Conservation (phyloP, 1,140 invertebrate species). For the Helicorthomorpha holstii region DNA sequence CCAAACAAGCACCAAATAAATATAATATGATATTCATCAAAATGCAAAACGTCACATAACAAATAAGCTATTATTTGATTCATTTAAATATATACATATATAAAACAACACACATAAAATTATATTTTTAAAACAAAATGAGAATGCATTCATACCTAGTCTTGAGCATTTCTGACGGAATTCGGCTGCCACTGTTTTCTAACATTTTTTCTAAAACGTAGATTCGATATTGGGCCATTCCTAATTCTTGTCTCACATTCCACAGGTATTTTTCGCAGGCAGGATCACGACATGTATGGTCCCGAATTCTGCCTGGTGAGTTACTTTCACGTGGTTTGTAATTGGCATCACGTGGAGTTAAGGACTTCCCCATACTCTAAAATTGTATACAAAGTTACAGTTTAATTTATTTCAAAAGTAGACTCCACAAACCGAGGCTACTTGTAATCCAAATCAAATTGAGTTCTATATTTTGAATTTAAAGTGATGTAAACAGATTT, state of each 20-base stretch:
- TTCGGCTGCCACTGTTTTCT: constrained; percentile 29
- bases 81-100: no score
- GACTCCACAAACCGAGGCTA: no score
- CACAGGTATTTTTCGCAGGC: constrained; percentile 53
- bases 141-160: no score
- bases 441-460: no score
- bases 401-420: no score
- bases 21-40: background rate
- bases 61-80: background rate
- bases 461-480: no score
- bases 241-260: constrained; percentile 75
- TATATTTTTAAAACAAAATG: no score
- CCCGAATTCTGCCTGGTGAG: constrained; percentile 27
- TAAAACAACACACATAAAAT: no score
- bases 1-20: background rate
- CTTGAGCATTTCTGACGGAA: no score
- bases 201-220: constrained; percentile 67
- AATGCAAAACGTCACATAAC: background rate
- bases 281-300: constrained; percentile 55
- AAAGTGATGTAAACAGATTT: no score
- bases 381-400: no score
- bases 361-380: constrained; percentile 56
- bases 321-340: no score
- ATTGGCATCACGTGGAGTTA: constrained; percentile 71
- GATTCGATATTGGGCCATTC: constrained; percentile 62